Conservation (phyloP, 2,797 vertebrate species). For the Champsocephalus gunnari region DNA sequence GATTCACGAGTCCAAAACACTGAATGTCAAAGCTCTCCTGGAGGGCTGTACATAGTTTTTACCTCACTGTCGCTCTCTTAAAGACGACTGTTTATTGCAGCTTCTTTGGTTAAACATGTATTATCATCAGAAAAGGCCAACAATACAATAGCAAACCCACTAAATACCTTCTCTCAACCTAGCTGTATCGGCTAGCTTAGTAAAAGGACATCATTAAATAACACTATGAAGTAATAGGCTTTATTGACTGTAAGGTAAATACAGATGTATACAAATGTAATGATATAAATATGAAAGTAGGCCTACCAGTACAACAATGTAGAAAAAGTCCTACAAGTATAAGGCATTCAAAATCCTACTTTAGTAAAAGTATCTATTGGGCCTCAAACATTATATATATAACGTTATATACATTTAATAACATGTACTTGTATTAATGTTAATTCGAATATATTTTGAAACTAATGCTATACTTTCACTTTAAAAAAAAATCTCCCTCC, state of each 20-base stretch:
- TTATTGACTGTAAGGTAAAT: background rate
- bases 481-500: background rate
- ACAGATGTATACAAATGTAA: background rate
- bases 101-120: slow-evolving; percentile 4
- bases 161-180: background rate
- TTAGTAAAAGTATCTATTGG: background rate
- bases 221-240: background rate
- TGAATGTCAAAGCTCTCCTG: slow-evolving; percentile 17
- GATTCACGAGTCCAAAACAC: slow-evolving; percentile 56
- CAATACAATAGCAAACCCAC: background rate
- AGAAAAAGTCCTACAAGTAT: background rate
- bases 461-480: too few relatives aligned
- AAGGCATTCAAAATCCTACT: background rate
- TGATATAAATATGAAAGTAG: background rate
- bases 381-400: too few relatives aligned
- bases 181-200: background rate
- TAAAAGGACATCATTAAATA: background rate
- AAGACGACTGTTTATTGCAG: background rate
- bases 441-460: too few relatives aligned
- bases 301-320: background rate
- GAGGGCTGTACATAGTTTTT: slow-evolving; percentile 11
- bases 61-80: background rate
- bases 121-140: background rate
- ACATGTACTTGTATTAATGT: too few relatives aligned
- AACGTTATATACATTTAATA: too few relatives aligned